Conservation (phyloP, 2,113 vertebrate genomes). For the Pterocles orientalis region DNA sequence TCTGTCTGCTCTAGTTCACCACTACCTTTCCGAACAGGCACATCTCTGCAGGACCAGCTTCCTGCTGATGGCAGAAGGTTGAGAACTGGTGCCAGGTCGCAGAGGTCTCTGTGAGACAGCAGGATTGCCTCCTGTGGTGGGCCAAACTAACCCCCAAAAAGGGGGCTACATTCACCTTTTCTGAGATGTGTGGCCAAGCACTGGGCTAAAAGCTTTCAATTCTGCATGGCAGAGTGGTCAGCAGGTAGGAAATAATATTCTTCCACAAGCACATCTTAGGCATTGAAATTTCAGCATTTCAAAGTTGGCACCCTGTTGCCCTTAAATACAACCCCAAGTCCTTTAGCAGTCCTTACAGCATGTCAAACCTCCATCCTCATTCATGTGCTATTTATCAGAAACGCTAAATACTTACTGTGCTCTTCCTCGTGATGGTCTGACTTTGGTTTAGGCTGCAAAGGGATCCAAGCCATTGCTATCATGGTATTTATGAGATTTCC, state of each 20-base stretch:
- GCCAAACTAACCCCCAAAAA: background rate
- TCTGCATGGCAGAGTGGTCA: accelerated
- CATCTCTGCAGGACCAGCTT: background rate
- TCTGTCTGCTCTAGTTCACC: background rate
- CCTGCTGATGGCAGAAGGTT: accelerated
- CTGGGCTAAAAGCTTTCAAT: background rate
- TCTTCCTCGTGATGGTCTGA: background rate
- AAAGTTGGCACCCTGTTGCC: background rate
- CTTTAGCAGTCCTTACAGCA: background rate
- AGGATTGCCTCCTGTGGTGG: background rate
- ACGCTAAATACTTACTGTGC: slow-evolving; percentile 69
- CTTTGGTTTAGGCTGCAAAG: slow-evolving; percentile 78
- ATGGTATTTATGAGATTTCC: slow-evolving; percentile 78
- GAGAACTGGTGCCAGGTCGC: background rate
- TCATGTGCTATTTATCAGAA: background rate
- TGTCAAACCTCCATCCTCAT: background rate
- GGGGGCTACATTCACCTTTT: background rate
- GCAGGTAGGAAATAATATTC: background rate
- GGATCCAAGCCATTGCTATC: slow-evolving; percentile 83
- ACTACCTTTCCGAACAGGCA: background rate
- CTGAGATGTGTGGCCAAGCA: background rate
- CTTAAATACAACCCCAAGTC: background rate
- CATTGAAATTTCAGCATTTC: background rate
- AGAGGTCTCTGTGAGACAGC: background rate
- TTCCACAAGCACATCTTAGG: background rate